These are phyloP conservation scores for Desmophyllum pertusum DNA, from an alignment of 92 coral and sea anemone species.

Conservation along the genomic window DNA sequence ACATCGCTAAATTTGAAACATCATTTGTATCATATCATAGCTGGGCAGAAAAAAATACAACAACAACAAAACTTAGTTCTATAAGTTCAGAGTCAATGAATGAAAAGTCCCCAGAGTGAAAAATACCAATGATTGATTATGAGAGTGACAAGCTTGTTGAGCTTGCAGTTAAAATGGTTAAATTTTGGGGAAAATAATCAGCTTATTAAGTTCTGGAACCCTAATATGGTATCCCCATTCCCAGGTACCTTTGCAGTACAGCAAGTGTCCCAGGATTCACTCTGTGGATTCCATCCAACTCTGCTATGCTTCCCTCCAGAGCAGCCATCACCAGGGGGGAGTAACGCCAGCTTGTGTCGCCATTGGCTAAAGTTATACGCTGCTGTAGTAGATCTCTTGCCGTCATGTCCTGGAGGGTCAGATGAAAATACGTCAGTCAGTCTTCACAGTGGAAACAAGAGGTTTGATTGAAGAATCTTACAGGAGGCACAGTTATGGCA, in stretches of 20 bases:
- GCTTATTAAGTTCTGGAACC: background rate
- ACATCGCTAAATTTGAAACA: too few species aligned
- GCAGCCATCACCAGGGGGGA: slow-evolving; percentile 90
- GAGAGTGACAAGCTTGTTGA: too few species aligned
- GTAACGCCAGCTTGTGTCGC: slow-evolving; percentile 97
- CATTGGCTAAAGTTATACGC: slow-evolving; percentile 87
- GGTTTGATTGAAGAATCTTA: background rate
- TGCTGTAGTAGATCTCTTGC: slow-evolving; percentile 96
- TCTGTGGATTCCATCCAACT: slow-evolving; percentile 92
- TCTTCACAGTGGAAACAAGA: background rate
- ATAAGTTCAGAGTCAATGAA: too few species aligned
- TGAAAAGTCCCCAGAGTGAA: too few species aligned
- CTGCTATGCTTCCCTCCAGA: slow-evolving; percentile 89
- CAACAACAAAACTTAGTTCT: too few species aligned
- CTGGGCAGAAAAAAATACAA: too few species aligned
- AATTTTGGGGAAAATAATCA: background rate
- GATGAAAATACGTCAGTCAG: background rate
- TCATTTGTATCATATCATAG: too few species aligned
- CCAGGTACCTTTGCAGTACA: slow-evolving; percentile 81
- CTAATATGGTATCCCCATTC: background rate
- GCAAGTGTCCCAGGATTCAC: slow-evolving; percentile 97
- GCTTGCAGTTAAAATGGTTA: too few species aligned
- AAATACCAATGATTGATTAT: too few species aligned
- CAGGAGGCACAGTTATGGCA: background rate
- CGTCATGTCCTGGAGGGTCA: slow-evolving; percentile 83